These are phyloP conservation scores for Parauchenoglanis ngamensis DNA, from an alignment of 2,797 vertebrate genomes.

Conservation along the genomic window DNA sequence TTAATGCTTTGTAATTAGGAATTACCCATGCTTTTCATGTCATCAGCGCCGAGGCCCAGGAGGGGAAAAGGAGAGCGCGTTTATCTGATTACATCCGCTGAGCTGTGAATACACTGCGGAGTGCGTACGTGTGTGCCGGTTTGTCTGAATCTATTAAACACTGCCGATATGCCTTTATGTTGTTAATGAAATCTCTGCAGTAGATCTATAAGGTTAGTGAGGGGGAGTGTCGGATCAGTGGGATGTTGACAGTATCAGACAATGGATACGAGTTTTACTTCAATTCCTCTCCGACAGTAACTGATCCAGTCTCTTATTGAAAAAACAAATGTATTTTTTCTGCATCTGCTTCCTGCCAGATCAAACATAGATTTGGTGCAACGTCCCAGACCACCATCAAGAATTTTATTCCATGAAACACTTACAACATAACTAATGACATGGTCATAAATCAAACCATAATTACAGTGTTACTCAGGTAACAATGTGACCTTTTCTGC, in stretches of 20 bases:
- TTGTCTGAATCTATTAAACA: conserved; percentile 7
- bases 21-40: conserved; percentile 37
- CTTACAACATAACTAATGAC: background rate
- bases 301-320: background rate
- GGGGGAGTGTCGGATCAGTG: background rate
- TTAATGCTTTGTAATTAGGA: conserved; percentile 47
- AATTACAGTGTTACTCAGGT: background rate
- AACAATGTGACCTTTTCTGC: background rate
- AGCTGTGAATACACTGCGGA: background rate
- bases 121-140: background rate
- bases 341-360: background rate
- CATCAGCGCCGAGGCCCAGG: conserved; percentile 17
- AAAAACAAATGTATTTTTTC: background rate
- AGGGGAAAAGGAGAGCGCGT: background rate
- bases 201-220: background rate
- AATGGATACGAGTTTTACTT: background rate
- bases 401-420: background rate
- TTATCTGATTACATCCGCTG: conserved; percentile 26
- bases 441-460: background rate
- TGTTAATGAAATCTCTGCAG: conserved; percentile 22
- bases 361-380: background rate
- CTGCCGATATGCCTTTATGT: conserved; percentile 4
- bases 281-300: background rate
- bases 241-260: background rate
- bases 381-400: background rate